Conservation (phyloP, 1,140 invertebrate genomes). For the Calycopis cecrops region DNA sequence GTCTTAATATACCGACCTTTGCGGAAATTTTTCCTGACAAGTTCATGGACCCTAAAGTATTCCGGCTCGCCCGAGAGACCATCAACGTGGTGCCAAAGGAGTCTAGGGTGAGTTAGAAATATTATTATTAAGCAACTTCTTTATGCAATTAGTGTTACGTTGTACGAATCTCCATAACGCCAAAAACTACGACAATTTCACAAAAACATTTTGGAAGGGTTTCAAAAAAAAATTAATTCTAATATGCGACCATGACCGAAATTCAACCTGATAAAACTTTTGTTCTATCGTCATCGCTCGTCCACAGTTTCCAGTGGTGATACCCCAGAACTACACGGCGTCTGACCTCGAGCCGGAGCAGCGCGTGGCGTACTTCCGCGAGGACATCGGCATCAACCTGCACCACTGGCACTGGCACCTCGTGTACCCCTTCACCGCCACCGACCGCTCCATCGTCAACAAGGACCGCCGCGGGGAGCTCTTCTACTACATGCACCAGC, state of each 20-base stretch:
- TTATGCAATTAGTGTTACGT: too few species aligned
- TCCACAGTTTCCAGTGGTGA: conserved; percentile 78
- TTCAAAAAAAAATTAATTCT: too few species aligned
- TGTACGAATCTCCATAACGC: conserved; percentile 71
- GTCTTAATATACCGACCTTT: conserved; percentile 81
- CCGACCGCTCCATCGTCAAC: conserved; percentile 75
- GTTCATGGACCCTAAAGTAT: conserved; percentile 83
- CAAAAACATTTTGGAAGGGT: conserved; percentile 89
- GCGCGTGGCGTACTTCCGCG: conserved; percentile 84
- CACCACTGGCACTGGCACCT: conserved; percentile 92
- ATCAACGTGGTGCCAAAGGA: conserved; percentile 79
- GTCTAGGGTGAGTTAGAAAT: conserved; percentile 73
- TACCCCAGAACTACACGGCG: conserved; percentile 84
- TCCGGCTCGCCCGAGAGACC: conserved; percentile 81
- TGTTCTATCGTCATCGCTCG: too few species aligned
- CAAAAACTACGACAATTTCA: conserved; percentile 88
- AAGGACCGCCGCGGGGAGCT: conserved; percentile 85
- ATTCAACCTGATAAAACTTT: background rate
- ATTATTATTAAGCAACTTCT: too few species aligned
- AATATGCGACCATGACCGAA: background rate
- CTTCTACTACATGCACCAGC: conserved; percentile 88
- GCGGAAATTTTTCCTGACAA: conserved; percentile 86
- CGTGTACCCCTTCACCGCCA: conserved; percentile 83
- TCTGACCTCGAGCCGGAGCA: conserved; percentile 84
- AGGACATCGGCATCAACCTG: conserved; percentile 84